Evolutionary conservation across 2,113 vertebrate genomes (phyloP).

Genomic region (Dromaius novaehollandiae): DNA sequence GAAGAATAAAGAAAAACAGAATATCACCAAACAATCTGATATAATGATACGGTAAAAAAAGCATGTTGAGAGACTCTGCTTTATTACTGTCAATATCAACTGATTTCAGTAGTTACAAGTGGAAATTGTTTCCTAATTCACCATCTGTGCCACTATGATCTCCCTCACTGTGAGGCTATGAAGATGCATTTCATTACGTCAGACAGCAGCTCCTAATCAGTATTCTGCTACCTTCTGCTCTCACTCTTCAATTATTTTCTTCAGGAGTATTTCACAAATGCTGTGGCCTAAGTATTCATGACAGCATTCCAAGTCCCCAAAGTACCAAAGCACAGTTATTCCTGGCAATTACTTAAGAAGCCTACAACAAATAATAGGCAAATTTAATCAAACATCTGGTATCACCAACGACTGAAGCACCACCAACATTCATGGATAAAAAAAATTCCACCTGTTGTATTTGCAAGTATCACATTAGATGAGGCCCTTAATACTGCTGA

Average conservation of each 20-base stretch:
- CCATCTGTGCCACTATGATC: slow-evolving; percentile 39
- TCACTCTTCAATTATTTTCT: background rate
- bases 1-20: background rate
- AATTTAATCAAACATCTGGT: background rate
- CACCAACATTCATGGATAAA: background rate
- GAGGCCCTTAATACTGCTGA: background rate
- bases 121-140: slow-evolving; percentile 50
- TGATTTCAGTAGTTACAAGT: slow-evolving; percentile 47
- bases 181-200: background rate
- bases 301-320: background rate
- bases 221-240: background rate
- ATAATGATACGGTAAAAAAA: background rate
- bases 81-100: slow-evolving; percentile 38
- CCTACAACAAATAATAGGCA: background rate
- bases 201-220: background rate
- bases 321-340: background rate
- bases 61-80: background rate
- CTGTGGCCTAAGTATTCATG: background rate
- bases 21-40: background rate
- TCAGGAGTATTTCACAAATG: background rate
- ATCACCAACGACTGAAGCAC: background rate
- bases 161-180: background rate
- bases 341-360: background rate
- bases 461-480: background rate
- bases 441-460: background rate